Conservation (phyloP, 2,113 vertebrate species). For the Nothoprocta perdicaria region DNA sequence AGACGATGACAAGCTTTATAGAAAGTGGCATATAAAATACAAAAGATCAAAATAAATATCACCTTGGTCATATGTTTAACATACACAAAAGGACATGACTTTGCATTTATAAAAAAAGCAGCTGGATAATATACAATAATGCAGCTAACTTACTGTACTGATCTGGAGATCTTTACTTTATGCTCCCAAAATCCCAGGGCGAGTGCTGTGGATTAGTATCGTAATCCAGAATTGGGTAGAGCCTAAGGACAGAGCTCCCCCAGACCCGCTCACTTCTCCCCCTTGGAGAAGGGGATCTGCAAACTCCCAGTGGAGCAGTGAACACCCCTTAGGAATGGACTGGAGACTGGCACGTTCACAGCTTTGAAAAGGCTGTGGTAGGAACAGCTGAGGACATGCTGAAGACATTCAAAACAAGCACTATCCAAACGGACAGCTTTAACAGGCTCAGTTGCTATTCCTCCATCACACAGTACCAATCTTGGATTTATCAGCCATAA, state of each 20-base stretch:
- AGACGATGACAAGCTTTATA: background rate
- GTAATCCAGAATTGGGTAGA: accelerated
- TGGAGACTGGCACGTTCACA: accelerated
- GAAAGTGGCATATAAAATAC: background rate
- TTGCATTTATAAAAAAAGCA: background rate
- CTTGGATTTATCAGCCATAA: accelerated
- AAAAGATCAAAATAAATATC: accelerated
- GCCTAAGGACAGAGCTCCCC: background rate
- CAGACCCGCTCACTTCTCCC: accelerated
- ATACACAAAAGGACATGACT: accelerated
- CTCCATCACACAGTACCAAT: accelerated
- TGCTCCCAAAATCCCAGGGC: accelerated
- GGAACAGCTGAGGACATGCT: accelerated
- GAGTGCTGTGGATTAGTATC: accelerated
- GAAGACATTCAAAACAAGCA: accelerated
- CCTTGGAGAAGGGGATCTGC: background rate
- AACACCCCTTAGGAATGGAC: accelerated
- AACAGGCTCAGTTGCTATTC: accelerated
- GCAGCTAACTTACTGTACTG: accelerated
- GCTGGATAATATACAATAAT: accelerated
- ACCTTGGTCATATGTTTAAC: accelerated
- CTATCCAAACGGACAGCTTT: accelerated
- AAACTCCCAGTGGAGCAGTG: accelerated
- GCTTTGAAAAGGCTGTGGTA: accelerated
- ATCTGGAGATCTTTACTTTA: accelerated